Conservation (phyloP, 1,140 invertebrate genomes). For the Anthonomus grandis region DNA sequence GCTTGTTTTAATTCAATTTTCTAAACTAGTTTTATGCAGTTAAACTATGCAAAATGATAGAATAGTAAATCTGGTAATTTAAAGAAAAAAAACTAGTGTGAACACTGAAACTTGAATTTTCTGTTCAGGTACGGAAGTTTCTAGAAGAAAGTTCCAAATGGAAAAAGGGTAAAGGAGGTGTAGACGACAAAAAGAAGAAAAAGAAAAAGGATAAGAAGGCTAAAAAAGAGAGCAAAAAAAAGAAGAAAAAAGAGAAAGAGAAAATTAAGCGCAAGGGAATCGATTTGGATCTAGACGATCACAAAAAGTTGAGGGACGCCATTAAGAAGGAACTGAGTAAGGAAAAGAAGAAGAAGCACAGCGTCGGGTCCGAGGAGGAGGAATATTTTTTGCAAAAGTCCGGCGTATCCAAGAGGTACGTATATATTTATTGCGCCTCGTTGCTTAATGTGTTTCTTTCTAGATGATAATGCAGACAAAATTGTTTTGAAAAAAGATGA, state of each 20-base stretch:
- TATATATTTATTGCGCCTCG: neutral
- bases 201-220: conserved; percentile 68
- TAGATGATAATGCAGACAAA: too few species aligned
- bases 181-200: conserved; percentile 66
- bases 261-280: conserved; percentile 61
- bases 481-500: too few species aligned
- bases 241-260: conserved; percentile 60
- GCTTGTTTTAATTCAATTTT: too few species aligned
- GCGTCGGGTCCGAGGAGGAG: conserved; percentile 53
- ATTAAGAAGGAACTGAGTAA: conserved; percentile 57
- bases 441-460: conserved; percentile 13
- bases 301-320: conserved; percentile 63
- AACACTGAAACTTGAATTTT: too few species aligned
- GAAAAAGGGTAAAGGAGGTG: conserved; percentile 71
- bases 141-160: conserved; percentile 75
- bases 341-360: conserved; percentile 52
- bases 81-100: too few species aligned
- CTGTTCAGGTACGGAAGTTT: conserved; percentile 62
- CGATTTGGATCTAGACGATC: conserved; percentile 61
- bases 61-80: too few species aligned
- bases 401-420: conserved; percentile 54
- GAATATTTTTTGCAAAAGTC: conserved; percentile 58
- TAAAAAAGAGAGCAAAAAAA: conserved; percentile 61
- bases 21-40: too few species aligned
- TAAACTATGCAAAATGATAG: too few species aligned